Conservation (phyloP, 2,797 vertebrate genomes). For the Eulemur coronatus region DNA sequence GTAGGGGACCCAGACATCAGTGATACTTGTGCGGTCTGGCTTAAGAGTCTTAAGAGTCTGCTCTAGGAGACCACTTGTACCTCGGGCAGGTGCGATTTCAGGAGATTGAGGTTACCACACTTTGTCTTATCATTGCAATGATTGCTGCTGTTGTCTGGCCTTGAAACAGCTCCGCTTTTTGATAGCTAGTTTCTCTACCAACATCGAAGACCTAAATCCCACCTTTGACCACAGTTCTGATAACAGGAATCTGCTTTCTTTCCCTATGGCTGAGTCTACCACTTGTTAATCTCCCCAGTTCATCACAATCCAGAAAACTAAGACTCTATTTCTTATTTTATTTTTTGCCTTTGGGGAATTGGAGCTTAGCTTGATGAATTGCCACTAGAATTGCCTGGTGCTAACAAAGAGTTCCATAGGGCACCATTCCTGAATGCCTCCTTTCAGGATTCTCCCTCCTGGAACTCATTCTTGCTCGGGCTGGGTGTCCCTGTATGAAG, state of each 20-base stretch:
- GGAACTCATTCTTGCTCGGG: neutral
- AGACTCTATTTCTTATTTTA: neutral
- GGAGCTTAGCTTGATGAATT: neutral
- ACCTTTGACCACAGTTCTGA: neutral
- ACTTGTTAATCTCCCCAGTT: neutral
- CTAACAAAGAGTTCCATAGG: neutral
- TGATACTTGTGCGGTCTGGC: neutral
- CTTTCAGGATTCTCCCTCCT: neutral
- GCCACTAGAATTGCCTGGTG: neutral
- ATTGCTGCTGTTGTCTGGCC: neutral
- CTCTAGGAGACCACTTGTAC: neutral
- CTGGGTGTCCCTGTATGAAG: neutral
- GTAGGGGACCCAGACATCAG: neutral
- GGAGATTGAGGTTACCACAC: neutral
- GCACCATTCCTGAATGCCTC: fast-evolving
- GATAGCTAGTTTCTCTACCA: neutral
- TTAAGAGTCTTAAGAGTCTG: neutral
- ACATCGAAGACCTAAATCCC: neutral
- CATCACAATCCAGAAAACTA: neutral
- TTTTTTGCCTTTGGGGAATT: neutral
- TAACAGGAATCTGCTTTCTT: neutral
- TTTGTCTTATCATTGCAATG: neutral
- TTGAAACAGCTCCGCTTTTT: neutral
- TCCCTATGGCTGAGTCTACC: neutral
- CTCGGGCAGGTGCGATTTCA: neutral